Evolutionary conservation across 1,140 invertebrate genomes (phyloP).

Genomic region (Eufriesea mexicana): DNA sequence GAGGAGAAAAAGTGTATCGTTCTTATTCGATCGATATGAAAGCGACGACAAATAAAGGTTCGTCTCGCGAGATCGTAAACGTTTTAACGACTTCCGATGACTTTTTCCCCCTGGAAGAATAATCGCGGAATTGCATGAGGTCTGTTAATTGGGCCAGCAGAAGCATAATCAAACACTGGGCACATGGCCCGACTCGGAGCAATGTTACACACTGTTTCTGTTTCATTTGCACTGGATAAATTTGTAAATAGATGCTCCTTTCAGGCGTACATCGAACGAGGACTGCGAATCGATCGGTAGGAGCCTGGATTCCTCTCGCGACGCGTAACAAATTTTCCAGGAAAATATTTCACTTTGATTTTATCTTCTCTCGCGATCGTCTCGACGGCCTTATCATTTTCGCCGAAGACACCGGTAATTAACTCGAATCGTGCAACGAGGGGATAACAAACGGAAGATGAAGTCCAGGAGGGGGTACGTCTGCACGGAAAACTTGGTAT

Average conservation of each 20-base stretch:
- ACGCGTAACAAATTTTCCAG: neutral
- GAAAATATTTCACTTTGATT: neutral
- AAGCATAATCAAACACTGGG: slow-evolving; percentile 51
- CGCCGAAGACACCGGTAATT: no score
- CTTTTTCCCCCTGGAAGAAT: neutral
- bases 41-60: neutral
- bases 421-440: no score
- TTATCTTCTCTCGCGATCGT: no score
- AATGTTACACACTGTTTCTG: neutral
- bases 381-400: no score
- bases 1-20: no score
- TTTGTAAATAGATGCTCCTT: slow-evolving; percentile 11
- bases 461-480: no score
- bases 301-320: neutral
- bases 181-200: slow-evolving; percentile 33
- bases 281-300: neutral
- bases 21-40: neutral
- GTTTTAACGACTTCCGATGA: slow-evolving; percentile 37
- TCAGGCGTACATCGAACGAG: neutral
- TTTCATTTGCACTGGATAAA: neutral
- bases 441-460: no score
- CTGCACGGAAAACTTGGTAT: neutral
- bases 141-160: slow-evolving; percentile 39
- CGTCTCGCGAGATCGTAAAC: slow-evolving; percentile 42
- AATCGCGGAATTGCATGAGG: slow-evolving; percentile 14